Percentiles rank a stretch among this genome's conserved stretches.
Evolutionary conservation across 2,113 vertebrate genomes (phyloP).

Genomic region (Elgaria multicarinata): DNA sequence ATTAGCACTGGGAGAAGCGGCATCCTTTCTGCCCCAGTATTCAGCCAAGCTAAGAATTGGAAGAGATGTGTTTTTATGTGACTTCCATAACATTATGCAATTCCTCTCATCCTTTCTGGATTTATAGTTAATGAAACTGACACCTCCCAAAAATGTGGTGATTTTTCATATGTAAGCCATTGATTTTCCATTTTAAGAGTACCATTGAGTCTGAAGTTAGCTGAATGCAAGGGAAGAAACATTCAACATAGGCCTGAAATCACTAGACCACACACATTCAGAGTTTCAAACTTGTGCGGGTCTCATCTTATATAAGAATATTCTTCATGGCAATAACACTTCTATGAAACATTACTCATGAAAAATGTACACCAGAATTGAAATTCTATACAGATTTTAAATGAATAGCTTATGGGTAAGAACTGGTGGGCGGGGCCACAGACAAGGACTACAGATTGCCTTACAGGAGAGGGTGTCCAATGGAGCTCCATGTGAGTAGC

Average conservation of each 20-base stretch:
- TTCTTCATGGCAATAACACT: not conserved
- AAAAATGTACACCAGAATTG: not conserved
- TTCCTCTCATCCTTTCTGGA: not conserved
- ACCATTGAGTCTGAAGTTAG: rapidly evolving
- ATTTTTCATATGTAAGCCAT: slow-evolving; percentile 25
- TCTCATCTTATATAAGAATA: not conserved
- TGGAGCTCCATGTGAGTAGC: not conserved
- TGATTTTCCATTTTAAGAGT: slow-evolving; percentile 11
- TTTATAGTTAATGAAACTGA: slow-evolving; percentile 24
- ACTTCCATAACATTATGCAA: rapidly evolving
- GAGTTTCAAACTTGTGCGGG: not conserved
- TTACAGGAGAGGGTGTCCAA: not conserved
- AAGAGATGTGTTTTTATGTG: not conserved
- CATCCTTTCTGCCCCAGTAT: slow-evolving; percentile 19
- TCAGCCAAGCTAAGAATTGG: not conserved
- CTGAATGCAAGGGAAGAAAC: not conserved
- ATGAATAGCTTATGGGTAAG: not conserved
- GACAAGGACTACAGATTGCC: too few species aligned
- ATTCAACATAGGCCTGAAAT: not conserved
- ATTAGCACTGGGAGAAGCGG: slow-evolving; percentile 16
- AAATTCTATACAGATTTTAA: not conserved
- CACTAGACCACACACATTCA: not conserved
- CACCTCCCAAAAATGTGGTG: not conserved
- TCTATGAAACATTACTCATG: not conserved
- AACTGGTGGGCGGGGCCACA: not conserved